Conservation (phyloP, 2,113 vertebrate species). For the Mormyrus iriodes region DNA sequence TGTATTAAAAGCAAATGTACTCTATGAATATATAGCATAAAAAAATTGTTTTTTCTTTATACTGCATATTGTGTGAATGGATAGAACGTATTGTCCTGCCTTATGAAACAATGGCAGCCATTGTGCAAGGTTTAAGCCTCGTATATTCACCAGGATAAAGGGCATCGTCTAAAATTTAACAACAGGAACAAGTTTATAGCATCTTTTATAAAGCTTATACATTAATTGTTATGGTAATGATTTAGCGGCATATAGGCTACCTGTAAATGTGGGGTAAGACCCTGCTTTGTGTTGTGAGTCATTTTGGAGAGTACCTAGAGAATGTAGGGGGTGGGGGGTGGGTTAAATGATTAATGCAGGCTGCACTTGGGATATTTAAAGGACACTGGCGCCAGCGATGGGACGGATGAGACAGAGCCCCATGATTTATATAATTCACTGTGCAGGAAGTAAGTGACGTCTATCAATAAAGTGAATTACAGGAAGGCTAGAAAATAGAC, state of each 20-base stretch:
- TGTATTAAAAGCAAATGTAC: neutral
- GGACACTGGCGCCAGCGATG: constrained; percentile 25
- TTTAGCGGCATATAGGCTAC: neutral
- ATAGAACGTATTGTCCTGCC: neutral
- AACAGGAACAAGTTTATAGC: neutral
- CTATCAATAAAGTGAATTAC: constrained; percentile 7
- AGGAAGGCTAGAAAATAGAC: neutral
- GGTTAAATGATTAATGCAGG: constrained; percentile 34
- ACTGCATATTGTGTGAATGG: neutral
- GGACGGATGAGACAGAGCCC: neutral
- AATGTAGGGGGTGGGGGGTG: constrained; percentile 13
- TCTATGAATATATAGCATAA: neutral
- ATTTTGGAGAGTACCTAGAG: constrained; percentile 33
- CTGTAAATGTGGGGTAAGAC: constrained; percentile 11
- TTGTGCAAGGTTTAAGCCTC: neutral
- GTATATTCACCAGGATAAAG: neutral
- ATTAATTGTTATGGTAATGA: neutral
- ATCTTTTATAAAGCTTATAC: neutral
- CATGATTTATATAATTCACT: constrained; percentile 24
- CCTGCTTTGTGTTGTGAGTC: constrained; percentile 36
- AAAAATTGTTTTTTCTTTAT: neutral
- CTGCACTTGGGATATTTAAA: constrained; percentile 34
- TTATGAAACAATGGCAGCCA: neutral
- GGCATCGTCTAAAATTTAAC: neutral
- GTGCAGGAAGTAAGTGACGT: constrained; percentile 15